Evolutionary conservation across 2,888 invertebrate species (phyloP), one percentile per base, ranked within the genome.

Genomic region (Synergus laeviventris): DNA sequence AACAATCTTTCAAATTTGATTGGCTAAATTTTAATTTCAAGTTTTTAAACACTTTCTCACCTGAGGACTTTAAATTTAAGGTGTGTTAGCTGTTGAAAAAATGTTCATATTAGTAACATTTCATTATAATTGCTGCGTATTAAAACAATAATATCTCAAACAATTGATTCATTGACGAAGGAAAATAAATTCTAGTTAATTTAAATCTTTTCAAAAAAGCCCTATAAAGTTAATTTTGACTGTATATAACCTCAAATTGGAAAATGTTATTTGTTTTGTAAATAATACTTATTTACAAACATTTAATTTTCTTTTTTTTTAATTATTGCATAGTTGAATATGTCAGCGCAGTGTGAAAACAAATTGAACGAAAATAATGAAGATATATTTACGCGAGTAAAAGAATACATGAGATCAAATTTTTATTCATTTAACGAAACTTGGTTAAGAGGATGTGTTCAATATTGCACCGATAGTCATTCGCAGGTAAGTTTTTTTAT

Each of bases 361-460:
- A 70, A 24, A n/a, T 31, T 70, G 70, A 16, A 49, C 49, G 49
- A 70, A 49, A 49, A 49, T 31, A 16, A 70, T 70, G 49, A 70
- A 49, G n/a, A 49, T 49, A 45, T 70, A 49, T 70, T 70, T n/a
- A 5, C 12, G 11, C 70, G n/a, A 70, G 70, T 70, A 31, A 36
- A 70, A 11, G 9, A 16, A 49, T n/a, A 31, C 31, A 70, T 70
- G 70, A 36, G 11, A 49, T 70, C 70, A 0, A 21, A 70, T 4
- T 24, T 49, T 31, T 70, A 31, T 31, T 45, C 31, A 24, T 70
- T 70, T 49, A 70, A 70, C 31, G 70, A 49, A 49, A 31, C 70
- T 31, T 70, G 70, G 70, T 49, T 70, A n/a, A 49, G n/a, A 70
- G 70, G 31, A n/a, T 70, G 70, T 42, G 24, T 49, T 70, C 24